These are phyloP conservation scores for Percina caprodes DNA, from an alignment of 2,113 vertebrate genomes.

Conservation along the genomic window DNA sequence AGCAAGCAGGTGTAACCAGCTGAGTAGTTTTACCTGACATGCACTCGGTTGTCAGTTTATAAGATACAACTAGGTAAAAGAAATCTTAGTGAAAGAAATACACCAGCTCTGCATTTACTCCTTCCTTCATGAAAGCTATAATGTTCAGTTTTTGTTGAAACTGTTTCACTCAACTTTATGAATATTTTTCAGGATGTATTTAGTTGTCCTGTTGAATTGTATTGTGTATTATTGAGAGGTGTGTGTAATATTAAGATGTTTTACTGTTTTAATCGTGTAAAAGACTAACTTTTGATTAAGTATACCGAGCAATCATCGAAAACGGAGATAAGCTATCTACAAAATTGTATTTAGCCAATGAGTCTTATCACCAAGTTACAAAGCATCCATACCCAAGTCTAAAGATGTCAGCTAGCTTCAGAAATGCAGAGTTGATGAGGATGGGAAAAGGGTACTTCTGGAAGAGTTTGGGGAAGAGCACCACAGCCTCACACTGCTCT, in stretches of 20 bases:
- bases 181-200: not conserved
- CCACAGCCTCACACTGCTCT: conserved; percentile 97
- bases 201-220: not conserved
- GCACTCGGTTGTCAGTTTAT: too few species aligned
- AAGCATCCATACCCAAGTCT: conserved; percentile 90
- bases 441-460: conserved; percentile 99
- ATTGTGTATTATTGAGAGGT: not conserved
- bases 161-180: not conserved
- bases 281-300: not conserved
- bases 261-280: not conserved
- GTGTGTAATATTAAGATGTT: not conserved
- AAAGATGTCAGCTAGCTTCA: conserved; percentile 97
- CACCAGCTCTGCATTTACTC: not conserved
- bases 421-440: conserved; percentile 97
- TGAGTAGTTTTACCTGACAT: not conserved
- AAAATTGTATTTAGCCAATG: not conserved
- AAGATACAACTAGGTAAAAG: not conserved
- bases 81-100: too few species aligned
- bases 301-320: not conserved
- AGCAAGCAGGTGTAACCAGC: not conserved
- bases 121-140: not conserved
- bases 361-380: not conserved
- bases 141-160: not conserved
- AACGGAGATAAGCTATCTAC: not conserved
- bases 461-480: conserved; percentile 97